A percentile compares a stretch with the other conserved stretches of the same genome.
Evolutionary conservation across 2,113 vertebrate genomes (phyloP).

Genomic region (Rhinolophus ferrumequinum): DNA sequence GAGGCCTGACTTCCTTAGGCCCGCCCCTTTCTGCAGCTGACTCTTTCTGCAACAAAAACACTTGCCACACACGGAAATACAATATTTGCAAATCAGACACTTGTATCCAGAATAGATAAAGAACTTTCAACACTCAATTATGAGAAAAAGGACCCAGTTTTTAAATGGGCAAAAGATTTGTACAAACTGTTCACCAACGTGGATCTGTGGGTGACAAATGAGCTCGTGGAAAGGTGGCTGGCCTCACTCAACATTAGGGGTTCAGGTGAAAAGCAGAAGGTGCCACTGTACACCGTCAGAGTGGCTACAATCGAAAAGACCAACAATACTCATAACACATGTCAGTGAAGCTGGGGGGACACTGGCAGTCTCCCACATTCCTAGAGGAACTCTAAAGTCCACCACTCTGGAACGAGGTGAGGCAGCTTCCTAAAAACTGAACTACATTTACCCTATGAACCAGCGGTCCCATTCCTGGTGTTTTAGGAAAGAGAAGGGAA

Average conservation of each 20-base stretch:
- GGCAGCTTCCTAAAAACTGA: background rate
- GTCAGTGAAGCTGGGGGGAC: background rate
- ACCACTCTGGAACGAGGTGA: background rate
- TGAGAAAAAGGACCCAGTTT: background rate
- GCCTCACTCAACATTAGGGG: accelerated
- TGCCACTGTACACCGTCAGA: accelerated
- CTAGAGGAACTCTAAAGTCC: background rate
- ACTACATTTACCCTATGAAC: accelerated
- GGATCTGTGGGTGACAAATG: accelerated
- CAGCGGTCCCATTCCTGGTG: background rate
- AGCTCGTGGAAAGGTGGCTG: accelerated
- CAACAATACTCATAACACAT: accelerated
- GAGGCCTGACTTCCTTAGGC: accelerated
- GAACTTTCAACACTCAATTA: background rate
- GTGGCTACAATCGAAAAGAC: background rate
- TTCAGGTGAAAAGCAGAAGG: background rate
- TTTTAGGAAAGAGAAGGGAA: background rate
- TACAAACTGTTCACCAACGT: background rate
- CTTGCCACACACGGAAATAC: background rate
- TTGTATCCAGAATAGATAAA: background rate
- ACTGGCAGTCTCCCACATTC: accelerated
- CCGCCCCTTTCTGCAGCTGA: background rate
- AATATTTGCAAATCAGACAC: background rate
- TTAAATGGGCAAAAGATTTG: background rate
- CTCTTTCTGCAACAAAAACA: background rate